Evolutionary conservation across 2,797 vertebrate genomes (phyloP), one percentile per base, ranked within the genome.

Genomic region (Rhinoraja longicauda): DNA sequence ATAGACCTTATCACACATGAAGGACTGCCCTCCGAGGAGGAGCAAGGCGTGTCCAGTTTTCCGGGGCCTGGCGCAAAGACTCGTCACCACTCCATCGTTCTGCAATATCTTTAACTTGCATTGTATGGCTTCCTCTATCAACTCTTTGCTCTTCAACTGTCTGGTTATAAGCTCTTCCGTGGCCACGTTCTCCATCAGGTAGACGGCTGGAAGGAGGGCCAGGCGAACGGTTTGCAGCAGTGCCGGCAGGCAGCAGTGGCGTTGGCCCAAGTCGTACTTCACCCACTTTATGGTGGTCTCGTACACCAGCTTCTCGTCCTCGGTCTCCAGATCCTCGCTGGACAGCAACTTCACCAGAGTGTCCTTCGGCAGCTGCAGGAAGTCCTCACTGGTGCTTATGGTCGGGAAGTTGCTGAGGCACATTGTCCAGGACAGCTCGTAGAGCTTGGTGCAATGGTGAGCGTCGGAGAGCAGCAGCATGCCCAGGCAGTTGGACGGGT

Each of bases 1-100:
- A 93, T 99, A 99, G 93, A 99, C 95, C 94, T 99, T 99, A 95
- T 99, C 99, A 93, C 99, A 99, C 98, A 99, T 99, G 95, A 99
- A 99, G 0, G 98, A 99, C 94, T 98, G 98, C 62, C 99, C 99
- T 2, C 99, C 99, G 90, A 99, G 94, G 93, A 99, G 98, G 95
- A 99, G 99, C 76, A 99, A 97, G 0, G 99, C 98, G 59, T 99
- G 99, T 94, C 98, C 98, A 0, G 98, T 99, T 96, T 99, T 99
- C 92, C 99, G 96, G 15, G 99, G 99, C 70, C 98, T 97, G 75
- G 99, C 99, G 82, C 98, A 99, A 2, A 98, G 97, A 93, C 98
- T 99, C 94, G 98, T 99, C 0, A 99, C 98, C 0, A 99, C 98
- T 0, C 98, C 98, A 0, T 99, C 99, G 0, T 99, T 99, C 96